A percentile compares a stretch with the other conserved stretches of the same genome.
These are phyloP conservation scores for Pleuronectes platessa DNA, from an alignment of 2,113 vertebrate species.

Conservation along the genomic window DNA sequence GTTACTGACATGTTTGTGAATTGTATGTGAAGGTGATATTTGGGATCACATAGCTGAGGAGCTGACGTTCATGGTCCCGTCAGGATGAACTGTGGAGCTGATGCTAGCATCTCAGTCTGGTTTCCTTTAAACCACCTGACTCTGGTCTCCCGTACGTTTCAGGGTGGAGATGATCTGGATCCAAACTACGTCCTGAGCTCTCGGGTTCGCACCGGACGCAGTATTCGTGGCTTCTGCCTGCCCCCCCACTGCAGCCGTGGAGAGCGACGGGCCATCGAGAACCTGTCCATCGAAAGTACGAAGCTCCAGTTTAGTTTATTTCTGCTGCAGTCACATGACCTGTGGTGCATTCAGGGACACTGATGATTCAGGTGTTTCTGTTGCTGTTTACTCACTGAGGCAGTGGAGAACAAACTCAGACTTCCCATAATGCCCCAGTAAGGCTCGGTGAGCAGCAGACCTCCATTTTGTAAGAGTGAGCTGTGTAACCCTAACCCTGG, in stretches of 20 bases:
- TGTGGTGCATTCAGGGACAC: conserved; percentile 1
- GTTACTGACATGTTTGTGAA: too few species aligned
- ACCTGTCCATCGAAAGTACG: conserved; percentile 91
- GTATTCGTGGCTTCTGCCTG: conserved; percentile 92
- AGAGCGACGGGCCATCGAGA: conserved; percentile 91
- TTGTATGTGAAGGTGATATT: too few species aligned
- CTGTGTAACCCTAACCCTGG: not conserved
- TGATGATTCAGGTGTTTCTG: not conserved
- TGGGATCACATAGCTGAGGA: too few species aligned
- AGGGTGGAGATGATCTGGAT: conserved; percentile 96
- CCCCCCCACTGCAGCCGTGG: conserved; percentile 96
- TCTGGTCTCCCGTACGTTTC: conserved; percentile 13
- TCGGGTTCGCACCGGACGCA: conserved; percentile 93
- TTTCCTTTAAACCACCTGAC: not conserved
- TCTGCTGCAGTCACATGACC: not conserved
- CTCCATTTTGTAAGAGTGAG: conserved; percentile 34
- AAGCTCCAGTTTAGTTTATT: not conserved
- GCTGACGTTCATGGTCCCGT: too few species aligned
- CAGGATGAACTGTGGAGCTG: too few species aligned
- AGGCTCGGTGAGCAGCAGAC: conserved; percentile 25
- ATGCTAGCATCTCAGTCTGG: not conserved
- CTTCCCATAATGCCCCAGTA: conserved; percentile 55
- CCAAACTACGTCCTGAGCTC: conserved; percentile 95
- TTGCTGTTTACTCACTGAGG: not conserved
- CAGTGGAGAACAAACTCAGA: conserved; percentile 23